Conservation (phyloP, 2,113 vertebrate genomes). For the Ornithorhynchus anatinus region DNA sequence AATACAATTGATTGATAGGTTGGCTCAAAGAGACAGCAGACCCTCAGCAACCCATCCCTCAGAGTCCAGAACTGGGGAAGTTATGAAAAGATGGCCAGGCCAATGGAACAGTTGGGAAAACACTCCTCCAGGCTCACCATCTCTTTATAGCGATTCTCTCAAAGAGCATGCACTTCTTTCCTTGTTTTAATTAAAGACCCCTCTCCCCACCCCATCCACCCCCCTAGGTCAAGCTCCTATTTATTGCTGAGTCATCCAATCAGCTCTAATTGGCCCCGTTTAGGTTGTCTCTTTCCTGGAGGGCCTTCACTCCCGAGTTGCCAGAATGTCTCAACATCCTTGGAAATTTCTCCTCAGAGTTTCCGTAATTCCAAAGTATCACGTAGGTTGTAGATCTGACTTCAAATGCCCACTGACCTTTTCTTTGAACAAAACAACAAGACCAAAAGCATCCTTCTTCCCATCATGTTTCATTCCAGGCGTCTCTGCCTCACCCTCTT, state of each 20-base stretch:
- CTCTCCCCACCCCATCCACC: neutral
- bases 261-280: neutral
- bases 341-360: conserved; percentile 22
- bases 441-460: conserved; percentile 5
- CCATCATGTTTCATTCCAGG: conserved; percentile 13
- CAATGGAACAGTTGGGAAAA: neutral
- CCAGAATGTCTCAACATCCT: conserved; percentile 46
- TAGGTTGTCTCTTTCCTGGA: conserved; percentile 34
- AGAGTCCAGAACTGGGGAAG: no score
- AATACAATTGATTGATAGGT: no score
- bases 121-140: neutral
- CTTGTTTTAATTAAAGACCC: neutral
- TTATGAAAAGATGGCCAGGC: no score
- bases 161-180: neutral
- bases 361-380: conserved; percentile 24
- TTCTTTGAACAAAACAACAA: conserved; percentile 20
- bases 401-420: conserved; percentile 36
- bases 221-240: neutral
- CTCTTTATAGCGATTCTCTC: conserved; percentile 6
- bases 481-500: no score
- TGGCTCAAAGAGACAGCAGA: no score
- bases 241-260: conserved; percentile 26
- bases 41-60: no score
- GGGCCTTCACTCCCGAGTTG: conserved; percentile 15
- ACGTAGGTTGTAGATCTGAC: conserved; percentile 4